phyloP scores from a whole-genome alignment of 2,797 vertebrate species.

The Sebastes minor region DNA sequence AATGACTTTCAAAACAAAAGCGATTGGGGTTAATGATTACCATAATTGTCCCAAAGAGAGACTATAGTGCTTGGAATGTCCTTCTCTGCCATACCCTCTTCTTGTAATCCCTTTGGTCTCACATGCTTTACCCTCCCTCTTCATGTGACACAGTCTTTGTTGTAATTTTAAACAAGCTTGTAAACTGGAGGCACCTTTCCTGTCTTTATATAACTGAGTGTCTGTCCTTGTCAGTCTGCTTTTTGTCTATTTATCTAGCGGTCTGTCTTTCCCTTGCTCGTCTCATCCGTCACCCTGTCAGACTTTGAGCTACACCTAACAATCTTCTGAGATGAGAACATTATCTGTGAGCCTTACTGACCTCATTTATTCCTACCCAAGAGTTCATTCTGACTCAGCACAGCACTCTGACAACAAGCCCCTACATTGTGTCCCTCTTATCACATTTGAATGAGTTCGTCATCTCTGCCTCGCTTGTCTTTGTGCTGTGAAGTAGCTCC shows the following conservation, averaged over 20 bases:
- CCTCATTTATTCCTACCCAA: constrained; percentile 25
- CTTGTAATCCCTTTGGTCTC: constrained; percentile 23
- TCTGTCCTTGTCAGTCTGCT: neutral
- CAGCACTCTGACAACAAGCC: constrained; percentile 27
- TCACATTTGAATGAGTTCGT: constrained; percentile 27
- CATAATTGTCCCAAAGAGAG: neutral
- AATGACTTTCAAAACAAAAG: neutral
- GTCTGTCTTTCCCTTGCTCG: neutral
- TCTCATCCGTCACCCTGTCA: neutral
- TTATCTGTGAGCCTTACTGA: constrained; percentile 6
- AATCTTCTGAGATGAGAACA: neutral
- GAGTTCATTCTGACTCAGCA: constrained; percentile 22
- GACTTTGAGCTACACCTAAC: neutral
- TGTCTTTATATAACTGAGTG: constrained; percentile 2
- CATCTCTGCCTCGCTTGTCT: constrained; percentile 19
- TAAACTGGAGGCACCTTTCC: constrained; percentile 34
- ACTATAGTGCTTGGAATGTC: neutral
- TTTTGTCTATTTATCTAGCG: neutral
- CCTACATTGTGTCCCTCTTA: constrained; percentile 18
- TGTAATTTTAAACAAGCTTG: constrained; percentile 47
- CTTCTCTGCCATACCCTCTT: neutral
- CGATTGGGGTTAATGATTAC: constrained; percentile 7
- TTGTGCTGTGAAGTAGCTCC: constrained; percentile 30
- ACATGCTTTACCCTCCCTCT: constrained; percentile 17
- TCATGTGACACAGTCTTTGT: constrained; percentile 58